A percentile compares a stretch with the other conserved stretches of the same genome.
Evolutionary conservation across 1,140 invertebrate genomes (phyloP).

Genomic region (Holotrichia oblita): DNA sequence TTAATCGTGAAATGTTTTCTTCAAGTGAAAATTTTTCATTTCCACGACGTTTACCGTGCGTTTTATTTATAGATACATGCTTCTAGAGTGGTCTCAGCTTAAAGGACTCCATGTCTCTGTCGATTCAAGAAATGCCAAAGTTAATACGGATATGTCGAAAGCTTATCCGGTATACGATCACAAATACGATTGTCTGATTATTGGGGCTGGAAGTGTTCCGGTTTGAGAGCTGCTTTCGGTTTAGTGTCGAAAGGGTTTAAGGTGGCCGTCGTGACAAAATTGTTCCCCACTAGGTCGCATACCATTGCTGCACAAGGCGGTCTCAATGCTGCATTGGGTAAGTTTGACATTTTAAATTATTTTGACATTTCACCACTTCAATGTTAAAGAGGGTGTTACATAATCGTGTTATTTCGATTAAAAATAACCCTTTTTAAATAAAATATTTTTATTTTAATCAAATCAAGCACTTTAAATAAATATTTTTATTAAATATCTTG

Average conservation of each 20-base stretch:
- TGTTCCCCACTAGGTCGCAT: conserved; percentile 97
- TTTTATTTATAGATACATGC: not conserved
- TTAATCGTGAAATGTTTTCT: not conserved
- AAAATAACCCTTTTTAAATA: too few relatives aligned
- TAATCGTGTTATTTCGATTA: not conserved
- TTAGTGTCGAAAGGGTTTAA: conserved; percentile 95
- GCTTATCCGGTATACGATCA: conserved; percentile 92
- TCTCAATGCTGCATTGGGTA: conserved; percentile 90
- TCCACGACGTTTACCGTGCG: not conserved
- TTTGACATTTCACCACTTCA: conserved; percentile 62
- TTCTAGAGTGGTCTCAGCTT: not conserved
- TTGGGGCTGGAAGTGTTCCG: conserved; percentile 98
- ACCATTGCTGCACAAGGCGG: conserved; percentile 99
- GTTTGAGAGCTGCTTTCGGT: conserved; percentile 94
- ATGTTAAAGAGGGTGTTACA: not conserved
- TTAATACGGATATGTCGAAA: conserved; percentile 43
- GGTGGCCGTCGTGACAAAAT: conserved; percentile 97
- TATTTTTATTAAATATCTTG: not conserved
- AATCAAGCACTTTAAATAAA: too few relatives aligned
- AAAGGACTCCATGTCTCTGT: conserved; percentile 42
- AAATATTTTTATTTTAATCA: too few relatives aligned
- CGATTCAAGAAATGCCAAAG: conserved; percentile 42
- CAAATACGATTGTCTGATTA: conserved; percentile 95
- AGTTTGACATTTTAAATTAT: conserved; percentile 69
- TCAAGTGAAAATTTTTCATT: not conserved